phyloP scores from a whole-genome alignment of 2,113 vertebrate genomes.

The Clinocottus analis region DNA sequence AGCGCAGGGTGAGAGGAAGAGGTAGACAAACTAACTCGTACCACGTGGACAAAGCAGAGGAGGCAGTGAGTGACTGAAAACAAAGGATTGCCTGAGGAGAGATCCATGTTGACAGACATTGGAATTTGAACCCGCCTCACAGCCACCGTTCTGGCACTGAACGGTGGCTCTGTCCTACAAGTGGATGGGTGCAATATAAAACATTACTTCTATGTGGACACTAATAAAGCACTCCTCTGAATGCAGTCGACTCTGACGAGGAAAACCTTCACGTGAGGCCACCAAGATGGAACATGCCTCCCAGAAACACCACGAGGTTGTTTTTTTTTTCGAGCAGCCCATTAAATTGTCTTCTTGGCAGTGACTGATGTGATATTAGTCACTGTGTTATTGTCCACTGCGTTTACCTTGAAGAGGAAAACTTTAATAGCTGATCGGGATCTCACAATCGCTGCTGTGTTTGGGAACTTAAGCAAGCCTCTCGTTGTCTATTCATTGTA shows the following conservation, averaged over 20 bases:
- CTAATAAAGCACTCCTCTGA: neutral
- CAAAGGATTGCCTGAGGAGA: neutral
- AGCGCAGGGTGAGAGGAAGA: conserved; percentile 5
- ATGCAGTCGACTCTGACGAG: conserved; percentile 2
- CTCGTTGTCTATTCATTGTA: conserved; percentile 58
- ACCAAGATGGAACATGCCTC: neutral
- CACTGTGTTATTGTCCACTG: neutral
- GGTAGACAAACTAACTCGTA: neutral
- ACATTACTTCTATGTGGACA: neutral
- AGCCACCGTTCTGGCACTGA: conserved; percentile 1
- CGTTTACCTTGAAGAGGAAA: neutral
- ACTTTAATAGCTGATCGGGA: conserved; percentile 49
- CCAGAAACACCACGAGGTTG: conserved; percentile 12
- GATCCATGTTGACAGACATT: neutral
- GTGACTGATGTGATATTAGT: neutral
- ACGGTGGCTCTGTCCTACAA: conserved; percentile 16
- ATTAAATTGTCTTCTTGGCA: conserved; percentile 22
- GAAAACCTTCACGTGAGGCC: conserved; percentile 1
- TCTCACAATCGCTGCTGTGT: conserved; percentile 4
- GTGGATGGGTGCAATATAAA: neutral
- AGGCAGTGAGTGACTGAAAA: neutral
- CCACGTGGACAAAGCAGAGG: neutral
- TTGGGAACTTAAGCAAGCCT: conserved; percentile 31
- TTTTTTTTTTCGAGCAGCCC: conserved; percentile 12
- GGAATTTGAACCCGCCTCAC: neutral